phyloP scores from a whole-genome alignment of 2,797 vertebrate genomes.

The Lates japonicus region DNA sequence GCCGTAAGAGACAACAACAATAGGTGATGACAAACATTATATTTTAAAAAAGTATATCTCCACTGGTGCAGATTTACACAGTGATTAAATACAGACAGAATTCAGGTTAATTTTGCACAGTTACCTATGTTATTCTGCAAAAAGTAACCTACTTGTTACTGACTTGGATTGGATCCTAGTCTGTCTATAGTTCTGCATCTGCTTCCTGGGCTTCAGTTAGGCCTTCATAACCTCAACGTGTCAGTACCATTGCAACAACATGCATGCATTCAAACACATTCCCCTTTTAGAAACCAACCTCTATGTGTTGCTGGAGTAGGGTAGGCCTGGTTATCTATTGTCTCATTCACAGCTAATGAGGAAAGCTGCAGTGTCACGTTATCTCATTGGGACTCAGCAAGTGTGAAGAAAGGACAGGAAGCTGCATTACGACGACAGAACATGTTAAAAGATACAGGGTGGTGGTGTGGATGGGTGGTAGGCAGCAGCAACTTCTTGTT shows the following conservation, averaged over 20 bases:
- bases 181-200: neutral
- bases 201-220: neutral
- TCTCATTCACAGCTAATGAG: conserved; percentile 22
- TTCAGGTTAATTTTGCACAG: neutral
- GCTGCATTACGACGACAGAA: neutral
- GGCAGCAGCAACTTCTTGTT: neutral
- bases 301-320: neutral
- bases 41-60: too few relatives aligned
- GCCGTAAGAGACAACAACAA: too few relatives aligned
- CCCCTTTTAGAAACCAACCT: neutral
- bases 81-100: neutral
- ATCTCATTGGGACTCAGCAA: conserved; percentile 52
- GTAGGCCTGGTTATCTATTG: conserved; percentile 9
- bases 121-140: neutral
- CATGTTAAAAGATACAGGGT: conserved; percentile 32
- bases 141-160: neutral
- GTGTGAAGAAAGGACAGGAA: conserved; percentile 54
- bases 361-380: conserved; percentile 25
- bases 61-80: too few relatives aligned
- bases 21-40: too few relatives aligned
- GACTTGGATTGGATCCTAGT: neutral
- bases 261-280: neutral
- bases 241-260: neutral
- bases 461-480: neutral
- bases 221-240: neutral